A percentile compares a stretch with the other conserved stretches of the same genome.
Evolutionary conservation across 2,797 vertebrate genomes (phyloP).

Genomic region (Zonotrichia albicollis): DNA sequence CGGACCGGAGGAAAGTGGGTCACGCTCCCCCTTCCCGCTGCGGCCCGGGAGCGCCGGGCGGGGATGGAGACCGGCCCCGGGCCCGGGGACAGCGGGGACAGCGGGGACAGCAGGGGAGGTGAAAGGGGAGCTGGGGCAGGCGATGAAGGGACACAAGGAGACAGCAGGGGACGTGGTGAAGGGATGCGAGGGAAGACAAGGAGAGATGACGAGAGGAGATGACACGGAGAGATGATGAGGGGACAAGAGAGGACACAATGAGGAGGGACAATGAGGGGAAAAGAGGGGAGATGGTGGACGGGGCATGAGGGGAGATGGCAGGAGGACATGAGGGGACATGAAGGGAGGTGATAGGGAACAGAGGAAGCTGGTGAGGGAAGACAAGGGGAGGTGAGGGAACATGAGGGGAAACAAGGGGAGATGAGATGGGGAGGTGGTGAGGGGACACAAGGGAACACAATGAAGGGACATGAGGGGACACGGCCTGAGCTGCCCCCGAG

Average conservation of each 20-base stretch:
- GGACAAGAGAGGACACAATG: not conserved
- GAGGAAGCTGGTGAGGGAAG: not conserved
- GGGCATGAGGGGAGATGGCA: not conserved
- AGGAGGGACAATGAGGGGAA: not conserved
- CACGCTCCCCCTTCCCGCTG: not conserved
- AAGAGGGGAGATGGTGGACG: not conserved
- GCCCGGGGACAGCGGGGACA: not conserved
- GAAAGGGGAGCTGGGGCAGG: not conserved
- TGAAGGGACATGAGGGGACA: not conserved
- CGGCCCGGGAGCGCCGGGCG: not conserved
- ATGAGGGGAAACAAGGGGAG: not conserved
- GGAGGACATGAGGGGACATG: not conserved
- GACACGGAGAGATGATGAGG: not conserved
- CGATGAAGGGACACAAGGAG: not conserved
- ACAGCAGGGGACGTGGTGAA: not conserved
- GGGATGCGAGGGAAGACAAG: not conserved
- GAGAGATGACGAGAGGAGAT: not conserved
- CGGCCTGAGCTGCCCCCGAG: slow-evolving; percentile 18
- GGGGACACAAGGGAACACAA: not conserved
- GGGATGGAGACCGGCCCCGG: not conserved
- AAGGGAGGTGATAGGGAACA: not conserved
- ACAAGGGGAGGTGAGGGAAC: not conserved
- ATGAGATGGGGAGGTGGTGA: not conserved
- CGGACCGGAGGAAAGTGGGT: slow-evolving; percentile 48
- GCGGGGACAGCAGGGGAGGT: not conserved